A percentile compares a stretch with the other conserved stretches of the same genome.
These are phyloP conservation scores for Chrysodeixis includens DNA, from an alignment of 2,888 invertebrate species.

Conservation along the genomic window DNA sequence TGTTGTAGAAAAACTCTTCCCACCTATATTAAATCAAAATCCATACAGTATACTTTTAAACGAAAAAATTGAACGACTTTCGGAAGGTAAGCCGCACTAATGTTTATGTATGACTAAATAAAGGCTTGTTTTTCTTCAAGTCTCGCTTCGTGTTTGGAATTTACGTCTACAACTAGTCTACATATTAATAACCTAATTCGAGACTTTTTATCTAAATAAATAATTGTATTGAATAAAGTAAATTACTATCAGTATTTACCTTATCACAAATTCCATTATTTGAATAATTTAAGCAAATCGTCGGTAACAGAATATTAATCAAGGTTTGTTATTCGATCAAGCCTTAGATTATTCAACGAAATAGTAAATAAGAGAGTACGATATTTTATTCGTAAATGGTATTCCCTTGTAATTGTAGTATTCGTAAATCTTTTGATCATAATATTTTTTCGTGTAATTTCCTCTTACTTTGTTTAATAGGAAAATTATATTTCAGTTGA, in stretches of 20 bases:
- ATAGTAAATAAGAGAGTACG: neutral
- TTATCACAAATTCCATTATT: neutral
- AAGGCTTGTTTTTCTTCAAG: neutral
- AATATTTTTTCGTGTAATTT: neutral
- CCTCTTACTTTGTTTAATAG: neutral
- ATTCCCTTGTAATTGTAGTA: neutral
- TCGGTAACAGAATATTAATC: constrained; percentile 3
- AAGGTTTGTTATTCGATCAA: neutral
- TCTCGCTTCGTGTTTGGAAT: neutral
- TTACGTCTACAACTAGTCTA: neutral
- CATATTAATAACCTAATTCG: neutral
- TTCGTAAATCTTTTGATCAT: neutral
- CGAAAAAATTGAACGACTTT: neutral
- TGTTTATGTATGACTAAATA: neutral
- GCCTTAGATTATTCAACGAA: neutral
- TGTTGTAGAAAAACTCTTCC: too few relatives aligned
- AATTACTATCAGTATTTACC: neutral
- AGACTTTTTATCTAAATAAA: neutral
- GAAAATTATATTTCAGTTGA: neutral
- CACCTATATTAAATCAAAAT: too few relatives aligned
- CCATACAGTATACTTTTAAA: too few relatives aligned
- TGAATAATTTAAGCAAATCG: constrained; percentile 2
- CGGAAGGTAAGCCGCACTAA: neutral
- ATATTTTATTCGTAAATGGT: neutral
- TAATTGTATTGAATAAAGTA: neutral